A percentile compares a stretch with the other conserved stretches of the same genome.
phyloP scores from a whole-genome alignment of 2,888 invertebrate species.

The Incurvaria masculella region DNA sequence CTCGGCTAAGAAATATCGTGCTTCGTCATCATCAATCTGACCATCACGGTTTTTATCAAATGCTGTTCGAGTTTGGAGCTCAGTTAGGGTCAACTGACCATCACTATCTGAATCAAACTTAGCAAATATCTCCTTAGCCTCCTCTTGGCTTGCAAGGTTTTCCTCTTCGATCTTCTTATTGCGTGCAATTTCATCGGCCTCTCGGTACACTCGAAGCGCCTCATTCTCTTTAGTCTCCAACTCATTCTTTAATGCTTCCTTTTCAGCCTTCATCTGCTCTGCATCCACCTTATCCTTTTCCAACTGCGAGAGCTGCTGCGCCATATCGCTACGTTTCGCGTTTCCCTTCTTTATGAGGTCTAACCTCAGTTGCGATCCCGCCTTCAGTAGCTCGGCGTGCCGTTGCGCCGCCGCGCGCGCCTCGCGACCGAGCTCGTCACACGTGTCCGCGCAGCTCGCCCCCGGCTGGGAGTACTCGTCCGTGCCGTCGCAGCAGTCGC shows the following conservation, averaged over 20 bases:
- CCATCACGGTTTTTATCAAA: constrained; percentile 93
- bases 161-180: constrained; percentile 58
- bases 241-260: constrained; percentile 66
- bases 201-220: constrained; percentile 73
- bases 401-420: constrained; percentile 73
- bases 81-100: constrained; percentile 65
- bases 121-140: constrained; percentile 71
- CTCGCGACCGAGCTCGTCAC: constrained; percentile 74
- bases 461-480: constrained; percentile 71
- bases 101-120: constrained; percentile 80
- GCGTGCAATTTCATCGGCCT: constrained; percentile 62
- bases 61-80: constrained; percentile 66
- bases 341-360: constrained; percentile 76
- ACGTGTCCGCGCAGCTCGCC: constrained; percentile 70
- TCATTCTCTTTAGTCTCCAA: constrained; percentile 71
- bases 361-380: constrained; percentile 71
- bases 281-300: constrained; percentile 72
- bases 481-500: constrained; percentile 91
- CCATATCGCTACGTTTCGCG: constrained; percentile 69
- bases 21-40: constrained; percentile 83
- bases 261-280: constrained; percentile 75
- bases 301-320: constrained; percentile 66
- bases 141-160: constrained; percentile 51
- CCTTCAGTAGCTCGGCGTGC: constrained; percentile 68
- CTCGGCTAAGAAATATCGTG: constrained; percentile 69